These are phyloP conservation scores for Syngnathoides biaculeatus DNA, from an alignment of 2,113 vertebrate genomes.

Conservation along the genomic window DNA sequence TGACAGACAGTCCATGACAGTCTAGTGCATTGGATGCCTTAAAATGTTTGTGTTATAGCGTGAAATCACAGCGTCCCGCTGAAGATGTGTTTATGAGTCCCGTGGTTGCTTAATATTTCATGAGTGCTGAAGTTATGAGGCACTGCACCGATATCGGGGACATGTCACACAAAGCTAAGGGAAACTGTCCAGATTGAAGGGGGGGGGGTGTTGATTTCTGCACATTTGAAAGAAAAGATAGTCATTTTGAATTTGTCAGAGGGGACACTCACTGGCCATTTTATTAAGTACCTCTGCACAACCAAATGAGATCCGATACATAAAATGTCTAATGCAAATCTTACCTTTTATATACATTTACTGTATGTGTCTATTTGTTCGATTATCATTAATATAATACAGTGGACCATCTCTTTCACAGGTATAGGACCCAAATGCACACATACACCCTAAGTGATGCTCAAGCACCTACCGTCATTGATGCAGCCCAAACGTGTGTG, in stretches of 20 bases:
- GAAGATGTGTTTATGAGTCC: conserved; percentile 83
- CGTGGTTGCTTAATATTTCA: conserved; percentile 85
- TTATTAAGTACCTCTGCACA: background rate
- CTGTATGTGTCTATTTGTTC: too few species aligned
- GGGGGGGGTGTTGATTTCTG: background rate
- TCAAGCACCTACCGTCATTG: too few species aligned
- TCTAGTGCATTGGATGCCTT: conserved; percentile 57
- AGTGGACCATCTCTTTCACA: too few species aligned
- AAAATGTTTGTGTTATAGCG: conserved; percentile 75
- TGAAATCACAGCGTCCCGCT: conserved; percentile 74
- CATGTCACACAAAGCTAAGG: background rate
- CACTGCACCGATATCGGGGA: conserved; percentile 41
- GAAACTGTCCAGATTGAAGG: background rate
- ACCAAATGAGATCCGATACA: background rate
- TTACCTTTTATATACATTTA: background rate
- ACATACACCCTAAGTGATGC: too few species aligned
- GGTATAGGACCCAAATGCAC: too few species aligned
- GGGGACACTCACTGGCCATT: background rate
- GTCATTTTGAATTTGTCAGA: background rate
- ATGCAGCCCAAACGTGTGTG: too few species aligned
- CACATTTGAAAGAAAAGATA: background rate
- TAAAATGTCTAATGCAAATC: background rate
- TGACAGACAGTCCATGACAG: conserved; percentile 52
- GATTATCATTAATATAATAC: too few species aligned
- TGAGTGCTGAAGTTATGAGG: conserved; percentile 66